Evolutionary conservation across 2,888 invertebrate species (phyloP).

Genomic region (Ectropis crepuscularia): DNA sequence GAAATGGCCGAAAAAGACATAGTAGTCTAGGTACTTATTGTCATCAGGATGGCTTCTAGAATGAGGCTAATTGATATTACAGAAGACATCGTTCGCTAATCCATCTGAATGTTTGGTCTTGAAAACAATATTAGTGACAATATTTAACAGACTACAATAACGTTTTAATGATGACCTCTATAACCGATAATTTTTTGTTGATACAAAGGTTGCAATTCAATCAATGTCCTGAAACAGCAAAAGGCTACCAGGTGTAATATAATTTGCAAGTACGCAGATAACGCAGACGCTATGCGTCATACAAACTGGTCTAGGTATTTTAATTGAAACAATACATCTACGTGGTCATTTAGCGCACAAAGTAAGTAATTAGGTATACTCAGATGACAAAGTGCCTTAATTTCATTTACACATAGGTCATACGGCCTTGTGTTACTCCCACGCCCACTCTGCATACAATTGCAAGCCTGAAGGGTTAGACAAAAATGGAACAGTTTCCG

Average conservation of each 20-base stretch:
- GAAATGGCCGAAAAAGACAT: no score
- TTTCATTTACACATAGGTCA: conserved; percentile 17
- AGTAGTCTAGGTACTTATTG: no score
- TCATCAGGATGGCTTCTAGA: no score
- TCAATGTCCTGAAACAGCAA: no score
- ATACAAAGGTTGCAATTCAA: no score
- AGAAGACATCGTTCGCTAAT: no score
- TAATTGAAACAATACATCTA: conserved; percentile 8
- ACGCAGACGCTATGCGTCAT: not conserved
- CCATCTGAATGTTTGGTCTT: no score
- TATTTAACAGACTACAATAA: no score
- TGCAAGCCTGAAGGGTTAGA: conserved; percentile 5
- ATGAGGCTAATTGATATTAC: no score
- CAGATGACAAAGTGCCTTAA: conserved; percentile 11
- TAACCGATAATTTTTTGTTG: no score
- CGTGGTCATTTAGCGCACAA: conserved; percentile 7
- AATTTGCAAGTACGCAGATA: not conserved
- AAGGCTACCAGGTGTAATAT: not conserved
- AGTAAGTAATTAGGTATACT: not conserved
- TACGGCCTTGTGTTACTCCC: conserved; percentile 15
- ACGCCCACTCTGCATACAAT: conserved; percentile 6
- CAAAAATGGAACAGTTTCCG: not conserved
- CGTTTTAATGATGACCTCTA: no score
- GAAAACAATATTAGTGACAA: no score
- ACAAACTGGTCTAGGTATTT: not conserved